phyloP scores from a whole-genome alignment of 2,797 vertebrate species.

The Kryptopterus vitreolus region DNA sequence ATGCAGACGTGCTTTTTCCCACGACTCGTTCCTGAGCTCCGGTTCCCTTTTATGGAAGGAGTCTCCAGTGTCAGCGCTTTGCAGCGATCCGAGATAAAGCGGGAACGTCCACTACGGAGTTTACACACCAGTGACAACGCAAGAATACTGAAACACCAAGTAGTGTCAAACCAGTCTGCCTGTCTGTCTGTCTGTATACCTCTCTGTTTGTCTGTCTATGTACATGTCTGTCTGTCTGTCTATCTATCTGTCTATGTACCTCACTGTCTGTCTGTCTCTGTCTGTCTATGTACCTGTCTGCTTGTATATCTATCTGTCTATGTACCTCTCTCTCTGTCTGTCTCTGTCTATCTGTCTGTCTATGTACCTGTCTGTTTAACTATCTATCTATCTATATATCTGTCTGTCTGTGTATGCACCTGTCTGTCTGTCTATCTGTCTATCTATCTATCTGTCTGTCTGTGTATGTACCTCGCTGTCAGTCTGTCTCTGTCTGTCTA shows the following conservation, averaged over 20 bases:
- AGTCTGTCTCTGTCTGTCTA: background rate
- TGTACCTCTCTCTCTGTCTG: too few relatives aligned
- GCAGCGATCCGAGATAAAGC: background rate
- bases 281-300: too few relatives aligned
- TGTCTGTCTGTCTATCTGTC: background rate
- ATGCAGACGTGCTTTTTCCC: background rate
- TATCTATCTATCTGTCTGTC: background rate
- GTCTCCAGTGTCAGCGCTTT: background rate
- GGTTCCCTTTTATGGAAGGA: background rate
- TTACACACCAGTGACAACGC: background rate
- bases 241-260: too few relatives aligned
- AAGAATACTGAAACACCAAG: background rate
- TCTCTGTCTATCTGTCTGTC: too few relatives aligned
- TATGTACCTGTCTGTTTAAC: too few relatives aligned
- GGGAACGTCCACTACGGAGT: background rate
- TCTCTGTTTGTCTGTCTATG: too few relatives aligned
- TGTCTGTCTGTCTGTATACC: too few relatives aligned
- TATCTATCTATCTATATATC: too few relatives aligned
- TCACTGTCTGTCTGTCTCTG: too few relatives aligned
- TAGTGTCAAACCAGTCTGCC: too few relatives aligned
- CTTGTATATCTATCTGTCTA: too few relatives aligned
- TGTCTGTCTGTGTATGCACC: background rate
- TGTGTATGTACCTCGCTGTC: background rate
- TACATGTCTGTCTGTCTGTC: too few relatives aligned
- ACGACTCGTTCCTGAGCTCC: background rate